Conservation (phyloP, 2,888 invertebrate species). For the Tachina grossa region DNA sequence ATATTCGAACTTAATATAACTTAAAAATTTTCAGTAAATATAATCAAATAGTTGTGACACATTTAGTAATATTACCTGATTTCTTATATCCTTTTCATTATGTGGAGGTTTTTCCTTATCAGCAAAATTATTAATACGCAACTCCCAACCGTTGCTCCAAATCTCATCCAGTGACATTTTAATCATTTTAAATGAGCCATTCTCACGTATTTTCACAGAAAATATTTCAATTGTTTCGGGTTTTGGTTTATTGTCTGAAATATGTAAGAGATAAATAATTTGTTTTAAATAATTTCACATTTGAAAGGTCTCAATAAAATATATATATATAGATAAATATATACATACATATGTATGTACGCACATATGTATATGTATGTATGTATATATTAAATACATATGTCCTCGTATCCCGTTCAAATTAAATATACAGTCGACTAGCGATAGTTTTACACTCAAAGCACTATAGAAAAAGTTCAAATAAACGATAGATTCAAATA, state of each 20-base stretch:
- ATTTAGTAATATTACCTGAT: conserved; percentile 84
- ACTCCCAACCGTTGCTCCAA: conserved; percentile 87
- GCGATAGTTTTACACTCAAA: too few species aligned
- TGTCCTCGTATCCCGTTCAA: background rate
- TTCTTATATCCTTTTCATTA: conserved; percentile 87
- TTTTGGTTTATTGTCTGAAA: conserved; percentile 89
- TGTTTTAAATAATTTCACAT: background rate
- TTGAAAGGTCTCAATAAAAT: too few species aligned
- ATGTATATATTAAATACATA: too few species aligned
- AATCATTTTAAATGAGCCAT: conserved; percentile 85
- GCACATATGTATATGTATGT: too few species aligned
- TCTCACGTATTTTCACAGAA: conserved; percentile 84
- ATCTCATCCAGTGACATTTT: conserved; percentile 86
- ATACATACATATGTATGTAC: too few species aligned
- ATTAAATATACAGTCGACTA: background rate
- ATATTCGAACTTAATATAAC: background rate
- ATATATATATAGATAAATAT: too few species aligned
- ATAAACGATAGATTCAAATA: too few species aligned
- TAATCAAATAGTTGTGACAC: background rate
- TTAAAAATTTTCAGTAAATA: conserved; percentile 4
- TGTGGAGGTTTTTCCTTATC: conserved; percentile 88
- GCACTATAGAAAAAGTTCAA: too few species aligned
- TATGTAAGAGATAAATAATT: background rate
- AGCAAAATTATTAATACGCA: conserved; percentile 89
- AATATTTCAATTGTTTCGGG: conserved; percentile 88